Conservation (phyloP, 1,140 invertebrate genomes). For the Lucilia sericata region DNA sequence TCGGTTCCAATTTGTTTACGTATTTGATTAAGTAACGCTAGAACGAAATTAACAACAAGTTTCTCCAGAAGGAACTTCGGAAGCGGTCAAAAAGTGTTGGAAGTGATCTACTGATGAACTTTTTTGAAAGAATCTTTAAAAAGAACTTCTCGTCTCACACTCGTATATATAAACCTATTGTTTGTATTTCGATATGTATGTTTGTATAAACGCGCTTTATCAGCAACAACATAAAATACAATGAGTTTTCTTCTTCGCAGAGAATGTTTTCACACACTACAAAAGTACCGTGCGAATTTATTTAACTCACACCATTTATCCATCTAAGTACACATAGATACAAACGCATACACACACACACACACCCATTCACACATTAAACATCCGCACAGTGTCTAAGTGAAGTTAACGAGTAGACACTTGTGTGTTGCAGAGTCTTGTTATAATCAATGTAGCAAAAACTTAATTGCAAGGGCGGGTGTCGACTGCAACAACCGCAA, state of each 20-base stretch:
- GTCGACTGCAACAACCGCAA: conserved; percentile 25
- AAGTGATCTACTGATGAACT: too few species aligned
- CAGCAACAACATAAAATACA: not conserved
- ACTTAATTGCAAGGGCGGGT: conserved; percentile 28
- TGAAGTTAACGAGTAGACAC: not conserved
- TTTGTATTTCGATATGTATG: not conserved
- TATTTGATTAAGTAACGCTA: too few species aligned
- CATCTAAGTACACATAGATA: not conserved
- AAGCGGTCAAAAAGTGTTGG: too few species aligned
- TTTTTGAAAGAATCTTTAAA: too few species aligned
- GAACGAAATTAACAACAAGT: too few species aligned
- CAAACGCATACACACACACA: not conserved
- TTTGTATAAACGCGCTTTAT: not conserved
- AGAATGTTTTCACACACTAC: not conserved
- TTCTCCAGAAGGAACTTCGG: too few species aligned
- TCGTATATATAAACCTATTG: not conserved
- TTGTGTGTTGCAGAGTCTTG: conserved; percentile 9
- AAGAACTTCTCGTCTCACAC: too few species aligned
- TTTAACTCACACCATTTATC: conserved; percentile 8
- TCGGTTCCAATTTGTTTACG: too few species aligned
- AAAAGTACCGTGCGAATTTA: conserved; percentile 15
- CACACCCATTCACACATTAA: not conserved
- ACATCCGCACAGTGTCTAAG: not conserved
- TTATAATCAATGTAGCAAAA: conserved; percentile 16
- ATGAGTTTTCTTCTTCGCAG: not conserved